Evolutionary conservation across 2,113 vertebrate genomes (phyloP).

Genomic region (Ifrita kowaldi): DNA sequence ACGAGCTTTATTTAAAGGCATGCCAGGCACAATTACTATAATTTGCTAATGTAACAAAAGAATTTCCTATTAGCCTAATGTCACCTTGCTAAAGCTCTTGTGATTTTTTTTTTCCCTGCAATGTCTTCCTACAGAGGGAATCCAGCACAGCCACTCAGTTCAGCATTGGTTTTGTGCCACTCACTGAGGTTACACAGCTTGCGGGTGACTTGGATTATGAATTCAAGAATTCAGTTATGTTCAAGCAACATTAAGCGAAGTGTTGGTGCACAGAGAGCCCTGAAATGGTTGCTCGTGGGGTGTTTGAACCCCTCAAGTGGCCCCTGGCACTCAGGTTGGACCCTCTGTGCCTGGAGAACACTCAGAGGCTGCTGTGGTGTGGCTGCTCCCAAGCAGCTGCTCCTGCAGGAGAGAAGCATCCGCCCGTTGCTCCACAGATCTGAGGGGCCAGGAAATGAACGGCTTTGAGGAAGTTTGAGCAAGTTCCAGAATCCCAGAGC

Average conservation of each 20-base stretch:
- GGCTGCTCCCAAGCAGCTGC: background rate
- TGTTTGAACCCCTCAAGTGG: background rate
- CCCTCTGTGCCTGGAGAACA: background rate
- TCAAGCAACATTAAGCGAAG: background rate
- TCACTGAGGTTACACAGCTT: background rate
- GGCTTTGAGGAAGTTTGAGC: background rate
- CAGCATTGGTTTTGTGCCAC: background rate
- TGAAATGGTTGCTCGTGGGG: background rate
- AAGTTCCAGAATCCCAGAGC: background rate
- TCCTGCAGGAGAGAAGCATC: background rate
- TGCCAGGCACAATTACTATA: background rate
- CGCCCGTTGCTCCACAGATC: background rate
- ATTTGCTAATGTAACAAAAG: constrained; percentile 27
- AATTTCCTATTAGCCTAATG: background rate
- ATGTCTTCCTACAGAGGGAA: background rate
- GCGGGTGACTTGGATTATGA: background rate
- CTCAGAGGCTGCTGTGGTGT: background rate
- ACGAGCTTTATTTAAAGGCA: constrained; percentile 1
- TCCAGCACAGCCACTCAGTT: background rate
- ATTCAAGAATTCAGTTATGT: background rate
- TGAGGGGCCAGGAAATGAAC: background rate
- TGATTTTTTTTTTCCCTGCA: background rate
- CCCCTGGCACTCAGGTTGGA: background rate
- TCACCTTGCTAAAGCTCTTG: background rate
- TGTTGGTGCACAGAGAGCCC: background rate